Evolutionary conservation across 2,113 vertebrate genomes (phyloP), one percentile per base, ranked within the genome.

Genomic region (Panurus biarmicus): DNA sequence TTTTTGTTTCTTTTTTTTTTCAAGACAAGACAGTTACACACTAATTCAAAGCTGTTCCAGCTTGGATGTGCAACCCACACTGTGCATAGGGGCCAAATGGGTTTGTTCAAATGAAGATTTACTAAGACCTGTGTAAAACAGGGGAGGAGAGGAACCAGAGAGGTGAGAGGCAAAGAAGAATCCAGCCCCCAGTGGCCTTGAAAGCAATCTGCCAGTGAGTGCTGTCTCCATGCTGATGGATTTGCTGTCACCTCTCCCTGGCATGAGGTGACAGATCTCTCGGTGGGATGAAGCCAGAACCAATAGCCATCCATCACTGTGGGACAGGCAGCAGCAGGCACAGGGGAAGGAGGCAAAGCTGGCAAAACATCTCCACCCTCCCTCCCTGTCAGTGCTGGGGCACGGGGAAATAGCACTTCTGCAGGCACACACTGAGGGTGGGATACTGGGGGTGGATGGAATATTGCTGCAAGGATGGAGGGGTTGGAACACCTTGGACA

Each of bases 241-340:
- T 97, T 95, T 96, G 96, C 96, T 97, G 97, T 97, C 97, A 92
- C 95, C 76, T 94, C 88, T 92, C 66, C 78, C 94, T 92, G 93
- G 95, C 95, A 94, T 9, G 66, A 93, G 94, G 95, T 97, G 96
- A 97, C 97, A 90, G 96, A 97, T 97, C 91, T 94, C 91, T 89
- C 51, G n/a, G 69, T 86, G 7, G 35, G 91, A 82, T 47, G 94
- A 21, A 96, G 95, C 91, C 96, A 95, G 95, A 96, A 92, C 96
- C 97, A 95, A 96, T 95, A 97, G 91, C 93, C 95, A 96, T 97
- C 97, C 95, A 96, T 95, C 93, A 94, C 91, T 54, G 78, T 12
- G 33, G 72, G 92, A 90, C 87, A 76, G 95, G 76, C 87, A 35
- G 93, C 65, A 78, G 66, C 80, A 81, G 90, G 58, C 40, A 50